Base-by-base conservation (phyloP, 2,113 vertebrate genomes). In the Microcebus murinus region DNA sequence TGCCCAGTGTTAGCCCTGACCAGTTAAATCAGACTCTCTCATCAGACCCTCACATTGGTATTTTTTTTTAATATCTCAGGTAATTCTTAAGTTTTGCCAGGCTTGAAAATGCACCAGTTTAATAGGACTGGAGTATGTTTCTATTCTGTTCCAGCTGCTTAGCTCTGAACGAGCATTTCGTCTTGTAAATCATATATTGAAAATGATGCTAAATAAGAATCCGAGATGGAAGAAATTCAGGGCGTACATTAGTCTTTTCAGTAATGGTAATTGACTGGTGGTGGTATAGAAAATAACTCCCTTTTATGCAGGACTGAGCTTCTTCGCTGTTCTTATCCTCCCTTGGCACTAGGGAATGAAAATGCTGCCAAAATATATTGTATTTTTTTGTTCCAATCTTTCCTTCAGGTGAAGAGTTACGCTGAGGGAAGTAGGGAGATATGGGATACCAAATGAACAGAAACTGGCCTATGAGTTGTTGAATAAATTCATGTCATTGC, bases 101-200 rank as follows among this genome's bases (percentile, higher is more conserved):
- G 14, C 29, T 76, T 81, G 89, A 74, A 85, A 81, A 68, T 65
- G 25, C 13, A 42, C 80, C 42, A 21, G 14, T 50, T 90, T 90
- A 74, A 39, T 81, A 86, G 29, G 50, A 74, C 65, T 80, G 11
- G 57, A 80, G 29, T 82, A 21, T 91, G 39, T 95, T 82, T 92
- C 39, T 55, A 17, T 83, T 87, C 39, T 90, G 3, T 96, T 79
- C 34, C 27, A 87, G 55, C 61, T 68, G 39, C 48, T 92, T 73
- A 82, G 31, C 39, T 67, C 42, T 71, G 50, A 85, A 63, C 48
- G 85, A 90, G 52, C 29, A 80, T 91, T 50, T 96, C 8, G 42
- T 84, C 65, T 92, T 93, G 34, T 55, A 94, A 87, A 91, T 96
- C 68, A 15, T 36, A n/a, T 50, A 65, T 74, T 81, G 76, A 87